phyloP scores from a whole-genome alignment of 2,888 invertebrate genomes.

The Mongoloraphidia duomilia region DNA sequence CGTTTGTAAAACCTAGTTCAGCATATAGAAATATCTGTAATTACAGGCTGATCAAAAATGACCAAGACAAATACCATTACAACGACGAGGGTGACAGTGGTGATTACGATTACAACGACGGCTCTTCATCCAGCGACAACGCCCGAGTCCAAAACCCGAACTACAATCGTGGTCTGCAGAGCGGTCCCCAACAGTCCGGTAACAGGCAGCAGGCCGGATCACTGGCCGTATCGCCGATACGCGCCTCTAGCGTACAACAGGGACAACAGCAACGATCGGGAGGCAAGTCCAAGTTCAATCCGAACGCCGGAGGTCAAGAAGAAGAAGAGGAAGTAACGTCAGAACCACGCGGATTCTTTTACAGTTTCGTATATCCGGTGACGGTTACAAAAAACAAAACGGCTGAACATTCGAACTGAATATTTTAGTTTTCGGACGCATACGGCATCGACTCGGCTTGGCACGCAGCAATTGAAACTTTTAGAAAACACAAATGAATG shows the following conservation, averaged over 20 bases:
- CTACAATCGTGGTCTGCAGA: slow-evolving; percentile 12
- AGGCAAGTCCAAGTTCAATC: slow-evolving; percentile 11
- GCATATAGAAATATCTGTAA: too few relatives aligned
- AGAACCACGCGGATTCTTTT: slow-evolving; percentile 55
- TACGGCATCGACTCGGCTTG: too few relatives aligned
- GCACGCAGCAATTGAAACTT: too few relatives aligned
- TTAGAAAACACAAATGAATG: too few relatives aligned
- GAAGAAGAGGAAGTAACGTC: slow-evolving; percentile 29
- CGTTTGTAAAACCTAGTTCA: too few relatives aligned
- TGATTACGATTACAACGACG: slow-evolving; percentile 3
- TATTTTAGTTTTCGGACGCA: too few relatives aligned
- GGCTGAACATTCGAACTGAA: too few relatives aligned
- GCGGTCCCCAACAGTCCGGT: slow-evolving; percentile 8
- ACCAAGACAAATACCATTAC: too few relatives aligned
- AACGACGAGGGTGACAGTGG: background rate
- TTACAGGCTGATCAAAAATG: too few relatives aligned
- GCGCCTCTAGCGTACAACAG: slow-evolving; percentile 20
- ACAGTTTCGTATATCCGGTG: slow-evolving; percentile 50
- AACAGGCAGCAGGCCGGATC: background rate
- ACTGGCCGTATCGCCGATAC: slow-evolving; percentile 5
- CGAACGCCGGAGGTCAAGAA: slow-evolving; percentile 14
- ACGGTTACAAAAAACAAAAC: too few relatives aligned
- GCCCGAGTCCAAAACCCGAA: slow-evolving; percentile 9
- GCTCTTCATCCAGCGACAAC: slow-evolving; percentile 8
- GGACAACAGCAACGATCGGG: slow-evolving; percentile 14